These are phyloP conservation scores for Paragorgia papillata DNA, from an alignment of 92 coral and sea anemone genomes.

Conservation along the genomic window DNA sequence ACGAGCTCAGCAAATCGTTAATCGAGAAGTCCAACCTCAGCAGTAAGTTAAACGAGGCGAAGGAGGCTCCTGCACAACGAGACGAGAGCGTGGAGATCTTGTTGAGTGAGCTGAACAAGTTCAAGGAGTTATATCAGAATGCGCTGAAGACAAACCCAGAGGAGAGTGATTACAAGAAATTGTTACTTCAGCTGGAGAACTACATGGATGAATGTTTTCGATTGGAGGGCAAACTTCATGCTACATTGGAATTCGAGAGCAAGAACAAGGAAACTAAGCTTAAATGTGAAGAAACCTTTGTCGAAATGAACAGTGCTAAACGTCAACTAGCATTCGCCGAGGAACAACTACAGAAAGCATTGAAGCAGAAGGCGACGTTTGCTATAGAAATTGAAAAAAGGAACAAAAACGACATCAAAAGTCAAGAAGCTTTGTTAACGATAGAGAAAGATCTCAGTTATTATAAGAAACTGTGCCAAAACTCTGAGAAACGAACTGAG, in stretches of 20 bases:
- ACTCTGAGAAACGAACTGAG: not conserved
- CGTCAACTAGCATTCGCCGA: slow-evolving; percentile 23
- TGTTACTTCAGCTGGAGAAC: not conserved
- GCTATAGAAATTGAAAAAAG: slow-evolving; percentile 22
- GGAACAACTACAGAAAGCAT: slow-evolving; percentile 31
- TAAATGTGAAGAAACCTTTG: not conserved
- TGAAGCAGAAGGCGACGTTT: slow-evolving; percentile 14
- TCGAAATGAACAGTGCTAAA: slow-evolving; percentile 13
- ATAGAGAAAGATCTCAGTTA: slow-evolving; percentile 7
- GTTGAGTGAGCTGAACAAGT: slow-evolving; percentile 12
- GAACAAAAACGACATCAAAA: slow-evolving; percentile 10
- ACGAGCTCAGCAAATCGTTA: slow-evolving; percentile 40
- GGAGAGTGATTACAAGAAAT: not conserved
- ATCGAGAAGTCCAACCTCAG: slow-evolving; percentile 33
- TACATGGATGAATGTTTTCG: slow-evolving; percentile 5
- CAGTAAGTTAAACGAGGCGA: slow-evolving; percentile 26
- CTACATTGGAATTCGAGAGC: slow-evolving; percentile 16
- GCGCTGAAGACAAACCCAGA: slow-evolving; percentile 26
- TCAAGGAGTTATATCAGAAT: slow-evolving; percentile 18
- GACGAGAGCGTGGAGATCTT: slow-evolving; percentile 28
- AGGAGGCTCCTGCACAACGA: not conserved
- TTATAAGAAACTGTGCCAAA: not conserved
- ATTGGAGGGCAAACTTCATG: not conserved
- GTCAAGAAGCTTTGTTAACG: not conserved
- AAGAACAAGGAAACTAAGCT: slow-evolving; percentile 15